These are phyloP conservation scores for Coelopa pilipes DNA, from an alignment of 2,888 invertebrate genomes.

Conservation along the genomic window DNA sequence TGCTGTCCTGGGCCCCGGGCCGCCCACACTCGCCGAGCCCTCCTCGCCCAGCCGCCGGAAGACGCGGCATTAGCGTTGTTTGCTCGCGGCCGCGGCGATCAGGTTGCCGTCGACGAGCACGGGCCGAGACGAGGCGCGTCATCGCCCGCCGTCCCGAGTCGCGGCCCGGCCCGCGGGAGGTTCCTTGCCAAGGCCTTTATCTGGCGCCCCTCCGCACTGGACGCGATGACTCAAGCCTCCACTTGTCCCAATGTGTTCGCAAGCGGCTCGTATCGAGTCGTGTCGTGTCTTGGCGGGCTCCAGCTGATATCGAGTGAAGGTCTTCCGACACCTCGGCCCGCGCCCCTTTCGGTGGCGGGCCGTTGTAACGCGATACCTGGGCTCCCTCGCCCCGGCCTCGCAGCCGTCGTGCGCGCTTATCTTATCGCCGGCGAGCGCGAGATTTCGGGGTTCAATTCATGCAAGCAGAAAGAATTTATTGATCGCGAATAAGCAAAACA, in stretches of 20 bases:
- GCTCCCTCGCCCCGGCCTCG: too few relatives aligned
- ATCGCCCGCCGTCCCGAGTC: too few relatives aligned
- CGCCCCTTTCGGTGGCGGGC: neutral
- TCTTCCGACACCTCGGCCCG: neutral
- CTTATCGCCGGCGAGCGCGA: neutral
- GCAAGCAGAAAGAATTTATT: constrained; percentile 7
- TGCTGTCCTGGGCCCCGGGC: too few relatives aligned
- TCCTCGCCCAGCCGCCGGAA: too few relatives aligned
- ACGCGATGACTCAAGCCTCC: constrained; percentile 16
- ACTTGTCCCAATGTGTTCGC: constrained; percentile 13
- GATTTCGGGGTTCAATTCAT: neutral
- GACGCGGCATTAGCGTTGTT: too few relatives aligned
- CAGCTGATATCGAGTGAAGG: neutral
- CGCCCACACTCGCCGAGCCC: too few relatives aligned
- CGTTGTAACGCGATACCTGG: too few relatives aligned
- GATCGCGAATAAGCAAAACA: neutral
- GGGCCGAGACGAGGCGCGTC: too few relatives aligned
- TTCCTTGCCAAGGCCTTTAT: neutral
- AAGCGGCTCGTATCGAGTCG: neutral
- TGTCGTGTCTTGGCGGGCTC: neutral
- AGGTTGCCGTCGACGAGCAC: too few relatives aligned
- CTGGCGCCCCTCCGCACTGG: neutral
- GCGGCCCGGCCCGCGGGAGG: neutral
- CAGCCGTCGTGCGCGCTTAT: neutral
- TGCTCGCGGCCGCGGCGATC: too few relatives aligned